These are phyloP conservation scores for Poeciliopsis presidionis DNA, from an alignment of 2,797 vertebrate species.

Conservation along the genomic window DNA sequence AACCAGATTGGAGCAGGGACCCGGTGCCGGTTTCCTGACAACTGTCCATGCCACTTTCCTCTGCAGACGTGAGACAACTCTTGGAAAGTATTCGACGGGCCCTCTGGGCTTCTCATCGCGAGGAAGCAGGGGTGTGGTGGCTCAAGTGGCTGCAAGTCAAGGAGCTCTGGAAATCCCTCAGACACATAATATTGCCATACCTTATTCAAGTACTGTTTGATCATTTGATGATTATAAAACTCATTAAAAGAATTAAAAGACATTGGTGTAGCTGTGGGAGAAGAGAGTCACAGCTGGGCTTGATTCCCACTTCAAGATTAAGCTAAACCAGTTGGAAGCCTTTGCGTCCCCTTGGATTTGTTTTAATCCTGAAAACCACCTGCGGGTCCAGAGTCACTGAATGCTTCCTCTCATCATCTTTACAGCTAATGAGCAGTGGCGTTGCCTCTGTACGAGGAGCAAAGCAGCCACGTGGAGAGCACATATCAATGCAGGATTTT, in stretches of 20 bases:
- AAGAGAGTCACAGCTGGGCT: constrained; percentile 43
- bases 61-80: constrained; percentile 71
- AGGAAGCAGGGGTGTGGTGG: constrained; percentile 71
- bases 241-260: constrained; percentile 50
- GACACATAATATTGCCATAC: constrained; percentile 57
- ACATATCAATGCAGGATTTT: constrained; percentile 52
- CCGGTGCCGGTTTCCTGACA: constrained; percentile 68
- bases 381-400: constrained; percentile 65
- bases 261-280: constrained; percentile 8
- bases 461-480: constrained; percentile 52
- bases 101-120: constrained; percentile 59
- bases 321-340: constrained; percentile 60
- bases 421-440: constrained; percentile 67
- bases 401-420: constrained; percentile 75
- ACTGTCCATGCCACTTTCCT: constrained; percentile 74
- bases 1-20: constrained; percentile 61
- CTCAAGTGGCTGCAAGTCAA: constrained; percentile 49
- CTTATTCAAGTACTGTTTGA: constrained; percentile 56
- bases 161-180: constrained; percentile 59
- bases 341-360: constrained; percentile 54
- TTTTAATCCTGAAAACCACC: constrained; percentile 65
- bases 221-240: constrained; percentile 59
- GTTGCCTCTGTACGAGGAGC: constrained; percentile 61
- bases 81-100: constrained; percentile 63
- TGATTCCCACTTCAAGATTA: constrained; percentile 59